Percentiles rank a stretch among this genome's conserved stretches.
phyloP scores from a whole-genome alignment of 92 coral and sea anemone genomes.

The Pocillopora grandis region DNA sequence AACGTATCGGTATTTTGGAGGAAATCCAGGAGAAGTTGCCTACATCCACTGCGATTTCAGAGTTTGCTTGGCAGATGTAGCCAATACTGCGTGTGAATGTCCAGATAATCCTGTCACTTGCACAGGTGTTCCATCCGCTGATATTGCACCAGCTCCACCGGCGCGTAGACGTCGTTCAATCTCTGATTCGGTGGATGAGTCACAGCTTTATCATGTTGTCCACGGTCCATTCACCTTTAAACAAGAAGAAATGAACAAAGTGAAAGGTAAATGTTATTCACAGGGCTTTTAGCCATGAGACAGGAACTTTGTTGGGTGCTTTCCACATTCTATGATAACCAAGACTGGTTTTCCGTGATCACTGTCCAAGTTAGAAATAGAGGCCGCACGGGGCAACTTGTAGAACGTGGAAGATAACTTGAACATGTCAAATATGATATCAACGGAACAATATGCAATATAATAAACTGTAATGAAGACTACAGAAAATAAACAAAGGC shows the following conservation, averaged over 20 bases:
- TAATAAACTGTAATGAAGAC: no score
- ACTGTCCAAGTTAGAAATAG: no score
- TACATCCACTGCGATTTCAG: slow-evolving; percentile 6
- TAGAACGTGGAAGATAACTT: no score
- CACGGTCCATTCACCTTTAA: background rate
- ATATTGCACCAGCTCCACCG: no score
- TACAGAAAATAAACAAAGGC: no score
- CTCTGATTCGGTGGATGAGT: background rate
- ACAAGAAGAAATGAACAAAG: background rate
- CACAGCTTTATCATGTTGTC: background rate
- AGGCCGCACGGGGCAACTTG: no score
- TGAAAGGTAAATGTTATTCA: background rate
- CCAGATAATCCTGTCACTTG: background rate
- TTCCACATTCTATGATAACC: no score
- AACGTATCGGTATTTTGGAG: background rate
- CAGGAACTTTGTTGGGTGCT: no score
- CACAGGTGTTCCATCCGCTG: background rate
- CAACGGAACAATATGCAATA: no score
- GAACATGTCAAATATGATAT: no score
- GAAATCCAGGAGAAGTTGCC: background rate
- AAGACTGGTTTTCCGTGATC: no score
- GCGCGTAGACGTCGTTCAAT: background rate
- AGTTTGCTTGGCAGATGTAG: background rate
- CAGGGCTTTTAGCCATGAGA: no score
- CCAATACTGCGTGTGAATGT: background rate